Percentiles rank a stretch among this genome's conserved stretches.
phyloP scores from a whole-genome alignment of 2,888 invertebrate genomes.

The Epiblema foenella region DNA sequence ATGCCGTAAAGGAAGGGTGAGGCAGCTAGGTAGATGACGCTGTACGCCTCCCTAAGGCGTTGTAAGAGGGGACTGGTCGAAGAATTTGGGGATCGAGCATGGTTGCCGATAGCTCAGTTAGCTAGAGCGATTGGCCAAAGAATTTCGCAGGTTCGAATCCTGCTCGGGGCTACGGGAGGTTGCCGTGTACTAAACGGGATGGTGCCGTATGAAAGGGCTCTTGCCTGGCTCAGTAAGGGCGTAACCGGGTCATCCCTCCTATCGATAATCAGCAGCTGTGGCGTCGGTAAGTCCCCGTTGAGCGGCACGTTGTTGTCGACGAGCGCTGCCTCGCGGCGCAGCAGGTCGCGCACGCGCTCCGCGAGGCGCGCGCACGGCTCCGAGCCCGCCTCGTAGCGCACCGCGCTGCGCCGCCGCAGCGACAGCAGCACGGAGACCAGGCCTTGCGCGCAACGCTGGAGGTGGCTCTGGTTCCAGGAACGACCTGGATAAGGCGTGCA shows the following conservation, averaged over 20 bases:
- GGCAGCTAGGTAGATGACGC: too few relatives aligned
- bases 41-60: too few relatives aligned
- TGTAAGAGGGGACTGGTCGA: too few relatives aligned
- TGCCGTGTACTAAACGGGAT: too few relatives aligned
- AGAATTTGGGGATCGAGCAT: too few relatives aligned
- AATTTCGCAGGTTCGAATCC: too few relatives aligned
- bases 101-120: too few relatives aligned
- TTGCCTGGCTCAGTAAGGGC: slow-evolving; percentile 94
- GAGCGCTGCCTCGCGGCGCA: slow-evolving; percentile 93
- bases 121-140: too few relatives aligned
- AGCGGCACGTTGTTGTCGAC: slow-evolving; percentile 94
- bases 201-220: too few relatives aligned
- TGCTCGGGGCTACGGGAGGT: too few relatives aligned
- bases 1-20: too few relatives aligned
- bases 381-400: slow-evolving; percentile 95
- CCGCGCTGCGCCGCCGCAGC: slow-evolving; percentile 94
- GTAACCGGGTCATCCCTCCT: slow-evolving; percentile 98
- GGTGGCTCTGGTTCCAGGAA: slow-evolving; percentile 90
- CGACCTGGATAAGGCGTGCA: slow-evolving; percentile 78
- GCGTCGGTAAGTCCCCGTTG: slow-evolving; percentile 89
- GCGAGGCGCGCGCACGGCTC: slow-evolving; percentile 93
- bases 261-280: slow-evolving; percentile 95
- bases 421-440: slow-evolving; percentile 94
- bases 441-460: slow-evolving; percentile 93
- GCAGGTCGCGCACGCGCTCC: slow-evolving; percentile 92